These are phyloP conservation scores for Diplolepis rosae DNA, from an alignment of 2,888 invertebrate genomes.

Conservation along the genomic window DNA sequence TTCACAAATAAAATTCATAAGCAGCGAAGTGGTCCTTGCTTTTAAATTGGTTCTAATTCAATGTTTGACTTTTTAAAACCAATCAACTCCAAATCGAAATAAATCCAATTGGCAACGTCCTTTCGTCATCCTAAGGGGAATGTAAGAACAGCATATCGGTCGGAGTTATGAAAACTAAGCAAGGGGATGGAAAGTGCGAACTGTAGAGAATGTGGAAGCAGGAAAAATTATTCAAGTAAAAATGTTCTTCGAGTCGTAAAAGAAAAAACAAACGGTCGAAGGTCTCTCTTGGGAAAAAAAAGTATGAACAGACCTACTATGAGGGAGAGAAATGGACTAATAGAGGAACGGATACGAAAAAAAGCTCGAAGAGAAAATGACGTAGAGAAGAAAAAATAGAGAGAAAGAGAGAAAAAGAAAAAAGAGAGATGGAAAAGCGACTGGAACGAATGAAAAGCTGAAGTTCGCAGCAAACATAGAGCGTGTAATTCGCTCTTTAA, in stretches of 20 bases:
- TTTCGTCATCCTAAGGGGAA: neutral
- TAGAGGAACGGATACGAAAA: constrained; percentile 30
- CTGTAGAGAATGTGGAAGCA: constrained; percentile 30
- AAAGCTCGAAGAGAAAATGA: constrained; percentile 1
- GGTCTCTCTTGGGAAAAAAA: constrained; percentile 30
- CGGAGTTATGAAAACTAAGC: constrained; percentile 15
- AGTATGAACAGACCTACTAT: constrained; percentile 20
- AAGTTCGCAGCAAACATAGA: constrained; percentile 64
- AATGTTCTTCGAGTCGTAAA: constrained; percentile 62
- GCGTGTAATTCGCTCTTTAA: constrained; percentile 73
- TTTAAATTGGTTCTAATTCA: too few species aligned
- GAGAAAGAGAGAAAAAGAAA: constrained; percentile 43
- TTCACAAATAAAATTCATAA: too few species aligned
- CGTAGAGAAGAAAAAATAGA: constrained; percentile 1
- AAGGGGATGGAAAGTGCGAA: neutral
- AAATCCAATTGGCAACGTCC: neutral
- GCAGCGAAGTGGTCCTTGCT: too few species aligned
- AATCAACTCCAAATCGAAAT: constrained; percentile 22
- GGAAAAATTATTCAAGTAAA: constrained; percentile 58
- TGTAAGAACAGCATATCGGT: neutral
- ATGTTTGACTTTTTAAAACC: too few species aligned
- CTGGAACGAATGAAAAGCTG: constrained; percentile 62
- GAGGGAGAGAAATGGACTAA: constrained; percentile 37
- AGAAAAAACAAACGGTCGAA: constrained; percentile 49
- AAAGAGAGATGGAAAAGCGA: constrained; percentile 38